Evolutionary conservation across 1,140 invertebrate genomes (phyloP).

Genomic region (Bombus impatiens): DNA sequence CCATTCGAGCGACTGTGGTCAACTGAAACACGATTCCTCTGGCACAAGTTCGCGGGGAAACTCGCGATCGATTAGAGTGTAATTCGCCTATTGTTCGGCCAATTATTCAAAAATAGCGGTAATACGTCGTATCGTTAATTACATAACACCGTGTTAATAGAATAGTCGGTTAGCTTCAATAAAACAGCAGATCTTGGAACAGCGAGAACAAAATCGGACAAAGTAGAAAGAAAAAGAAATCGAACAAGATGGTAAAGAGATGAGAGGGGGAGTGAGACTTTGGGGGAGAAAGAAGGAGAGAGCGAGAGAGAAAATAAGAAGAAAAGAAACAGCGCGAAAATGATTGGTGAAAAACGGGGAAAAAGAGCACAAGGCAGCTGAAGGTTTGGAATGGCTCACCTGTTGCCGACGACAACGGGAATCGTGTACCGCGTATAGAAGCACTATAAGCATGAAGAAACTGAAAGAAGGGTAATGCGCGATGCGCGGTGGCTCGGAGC

Average conservation of each 20-base stretch:
- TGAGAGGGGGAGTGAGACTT: neutral
- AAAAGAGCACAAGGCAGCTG: neutral
- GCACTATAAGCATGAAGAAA: constrained; percentile 33
- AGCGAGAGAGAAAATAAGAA: neutral
- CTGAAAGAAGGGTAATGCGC: constrained; percentile 52
- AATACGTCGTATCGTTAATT: neutral
- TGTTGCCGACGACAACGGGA: constrained; percentile 62
- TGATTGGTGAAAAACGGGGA: constrained; percentile 14
- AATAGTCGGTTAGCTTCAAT: neutral
- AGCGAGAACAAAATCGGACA: neutral
- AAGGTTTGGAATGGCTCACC: constrained; percentile 54
- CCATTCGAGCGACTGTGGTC: neutral
- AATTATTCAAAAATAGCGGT: neutral
- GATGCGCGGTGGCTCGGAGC: constrained; percentile 57
- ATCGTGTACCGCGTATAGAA: constrained; percentile 32
- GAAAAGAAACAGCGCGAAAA: neutral
- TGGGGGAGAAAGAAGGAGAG: neutral
- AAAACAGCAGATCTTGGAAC: neutral
- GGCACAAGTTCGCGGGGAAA: neutral
- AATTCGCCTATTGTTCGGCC: neutral
- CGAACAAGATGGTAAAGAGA: neutral
- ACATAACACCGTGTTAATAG: neutral
- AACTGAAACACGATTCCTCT: constrained; percentile 5
- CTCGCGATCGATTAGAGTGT: constrained; percentile 32
- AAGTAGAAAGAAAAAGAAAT: neutral